Conservation (phyloP, 2,888 invertebrate species). For the Molorchus minor region DNA sequence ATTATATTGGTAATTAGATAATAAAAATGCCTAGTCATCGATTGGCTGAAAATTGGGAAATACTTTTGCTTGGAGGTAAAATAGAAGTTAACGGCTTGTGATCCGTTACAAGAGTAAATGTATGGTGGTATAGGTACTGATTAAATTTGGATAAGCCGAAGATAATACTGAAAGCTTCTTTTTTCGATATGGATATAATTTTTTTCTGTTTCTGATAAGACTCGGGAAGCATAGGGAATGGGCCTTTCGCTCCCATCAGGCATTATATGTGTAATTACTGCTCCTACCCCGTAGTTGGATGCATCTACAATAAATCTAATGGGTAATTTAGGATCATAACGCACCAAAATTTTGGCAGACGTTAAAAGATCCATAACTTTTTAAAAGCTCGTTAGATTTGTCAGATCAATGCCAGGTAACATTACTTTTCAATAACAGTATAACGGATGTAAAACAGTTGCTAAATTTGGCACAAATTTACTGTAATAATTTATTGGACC, state of each 20-base stretch:
- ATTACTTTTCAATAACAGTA: conserved; percentile 22
- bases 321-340: conserved; percentile 23
- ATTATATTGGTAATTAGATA: conserved; percentile 40
- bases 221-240: conserved; percentile 50
- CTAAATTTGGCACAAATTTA: conserved; percentile 24
- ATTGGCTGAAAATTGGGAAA: conserved; percentile 51
- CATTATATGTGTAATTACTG: conserved; percentile 45
- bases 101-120: conserved; percentile 54
- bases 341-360: conserved; percentile 23
- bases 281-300: conserved; percentile 42
- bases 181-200: conserved; percentile 43
- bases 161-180: conserved; percentile 51
- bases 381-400: conserved; percentile 9
- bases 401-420: neutral
- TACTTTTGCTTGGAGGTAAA: conserved; percentile 49
- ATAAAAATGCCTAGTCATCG: conserved; percentile 33
- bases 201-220: conserved; percentile 41
- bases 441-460: conserved; percentile 12
- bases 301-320: conserved; percentile 25
- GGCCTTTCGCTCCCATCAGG: conserved; percentile 49
- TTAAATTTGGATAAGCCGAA: conserved; percentile 43
- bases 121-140: conserved; percentile 52
- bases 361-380: conserved; percentile 7
- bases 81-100: conserved; percentile 50
- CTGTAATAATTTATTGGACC: conserved; percentile 23